Percentiles rank a stretch among this genome's conserved stretches.
Conservation (phyloP, 1,140 invertebrate species). For the Leptopilina clavipes region DNA sequence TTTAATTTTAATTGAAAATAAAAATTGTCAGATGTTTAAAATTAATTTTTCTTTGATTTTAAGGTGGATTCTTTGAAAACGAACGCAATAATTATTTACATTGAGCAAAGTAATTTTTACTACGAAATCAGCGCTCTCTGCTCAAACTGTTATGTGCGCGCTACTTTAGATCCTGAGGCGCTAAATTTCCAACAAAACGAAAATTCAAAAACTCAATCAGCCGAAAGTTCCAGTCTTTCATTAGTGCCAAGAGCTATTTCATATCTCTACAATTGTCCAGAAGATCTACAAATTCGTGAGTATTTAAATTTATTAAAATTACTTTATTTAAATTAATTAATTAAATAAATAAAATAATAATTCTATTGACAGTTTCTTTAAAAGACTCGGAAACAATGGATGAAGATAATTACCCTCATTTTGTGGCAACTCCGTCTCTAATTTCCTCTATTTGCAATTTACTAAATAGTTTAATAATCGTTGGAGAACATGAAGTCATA, state of each 20-base stretch:
- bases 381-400: conserved; percentile 56
- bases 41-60: conserved; percentile 37
- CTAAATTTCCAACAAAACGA: conserved; percentile 45
- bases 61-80: conserved; percentile 63
- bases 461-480: conserved; percentile 71
- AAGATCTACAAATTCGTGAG: conserved; percentile 60
- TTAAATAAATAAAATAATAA: background rate
- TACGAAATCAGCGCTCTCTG: conserved; percentile 65
- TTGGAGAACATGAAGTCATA: conserved; percentile 66
- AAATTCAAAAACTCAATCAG: conserved; percentile 41
- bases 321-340: no score
- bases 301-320: no score
- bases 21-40: conserved; percentile 27
- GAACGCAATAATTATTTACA: conserved; percentile 61
- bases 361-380: conserved; percentile 48
- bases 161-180: conserved; percentile 58
- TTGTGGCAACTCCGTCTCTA: conserved; percentile 71
- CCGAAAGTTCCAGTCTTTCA: conserved; percentile 47
- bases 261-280: conserved; percentile 63
- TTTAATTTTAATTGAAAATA: no score
- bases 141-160: conserved; percentile 60
- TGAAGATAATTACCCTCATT: conserved; percentile 53
- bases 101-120: conserved; percentile 65
- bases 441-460: conserved; percentile 70
- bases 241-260: conserved; percentile 61